phyloP scores from a whole-genome alignment of 2,888 invertebrate species.

The Cryptus viduatorius region DNA sequence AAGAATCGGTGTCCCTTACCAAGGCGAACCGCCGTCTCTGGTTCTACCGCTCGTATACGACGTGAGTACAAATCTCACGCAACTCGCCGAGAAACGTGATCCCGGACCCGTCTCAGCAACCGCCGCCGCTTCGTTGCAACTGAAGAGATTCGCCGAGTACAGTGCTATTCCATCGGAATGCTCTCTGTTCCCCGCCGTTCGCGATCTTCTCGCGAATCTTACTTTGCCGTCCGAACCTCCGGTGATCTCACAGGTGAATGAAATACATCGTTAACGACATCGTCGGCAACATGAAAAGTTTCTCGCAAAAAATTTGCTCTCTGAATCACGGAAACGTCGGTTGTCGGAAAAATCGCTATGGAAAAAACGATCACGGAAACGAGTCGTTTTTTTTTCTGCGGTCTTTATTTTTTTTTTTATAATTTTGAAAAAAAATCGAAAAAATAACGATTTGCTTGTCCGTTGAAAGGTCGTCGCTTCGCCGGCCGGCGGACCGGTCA shows the following conservation, averaged over 20 bases:
- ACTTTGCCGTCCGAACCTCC: slow-evolving; percentile 92
- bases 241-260: slow-evolving; percentile 84
- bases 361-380: no score
- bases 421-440: no score
- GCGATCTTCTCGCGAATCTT: slow-evolving; percentile 94
- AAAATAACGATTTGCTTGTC: slow-evolving; percentile 15
- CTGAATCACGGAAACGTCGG: no score
- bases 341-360: no score
- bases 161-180: slow-evolving; percentile 91
- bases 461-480: slow-evolving; percentile 84
- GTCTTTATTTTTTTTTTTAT: no score
- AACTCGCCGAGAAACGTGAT: slow-evolving; percentile 94
- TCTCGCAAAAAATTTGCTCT: no score
- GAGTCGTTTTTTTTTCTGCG: no score
- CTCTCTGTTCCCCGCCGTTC: slow-evolving; percentile 95
- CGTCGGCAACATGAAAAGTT: no score
- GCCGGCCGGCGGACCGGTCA: slow-evolving; percentile 85
- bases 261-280: no score
- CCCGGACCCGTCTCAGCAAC: slow-evolving; percentile 87
- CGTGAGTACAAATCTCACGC: slow-evolving; percentile 93
- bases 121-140: slow-evolving; percentile 88
- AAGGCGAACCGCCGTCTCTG: slow-evolving; percentile 90
- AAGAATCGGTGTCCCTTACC: slow-evolving; percentile 88
- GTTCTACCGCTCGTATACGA: slow-evolving; percentile 97
- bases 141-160: slow-evolving; percentile 92